A percentile compares a stretch with the other conserved stretches of the same genome.
phyloP scores from a whole-genome alignment of 2,888 invertebrate genomes.

The Serrognathus titanus region DNA sequence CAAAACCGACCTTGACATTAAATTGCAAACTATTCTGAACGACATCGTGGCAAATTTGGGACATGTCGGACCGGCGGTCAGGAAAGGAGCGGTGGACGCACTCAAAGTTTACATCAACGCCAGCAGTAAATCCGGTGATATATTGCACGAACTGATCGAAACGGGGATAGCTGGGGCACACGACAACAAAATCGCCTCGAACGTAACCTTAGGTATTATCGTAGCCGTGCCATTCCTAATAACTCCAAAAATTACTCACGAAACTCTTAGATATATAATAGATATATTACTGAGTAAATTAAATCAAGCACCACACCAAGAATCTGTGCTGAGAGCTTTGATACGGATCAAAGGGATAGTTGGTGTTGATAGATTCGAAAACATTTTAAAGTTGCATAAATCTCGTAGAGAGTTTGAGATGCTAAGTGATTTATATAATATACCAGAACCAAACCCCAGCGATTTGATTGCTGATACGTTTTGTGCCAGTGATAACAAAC shows the following conservation, averaged over 20 bases:
- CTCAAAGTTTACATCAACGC: constrained; percentile 69
- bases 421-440: constrained; percentile 60
- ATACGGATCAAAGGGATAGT: constrained; percentile 67
- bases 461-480: constrained; percentile 12
- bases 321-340: constrained; percentile 66
- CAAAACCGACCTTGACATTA: constrained; percentile 60
- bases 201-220: constrained; percentile 63
- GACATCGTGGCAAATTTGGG: constrained; percentile 77
- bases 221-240: constrained; percentile 63
- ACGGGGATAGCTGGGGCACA: constrained; percentile 62
- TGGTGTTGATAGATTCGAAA: constrained; percentile 63
- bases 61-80: constrained; percentile 74
- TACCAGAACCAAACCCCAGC: constrained; percentile 24
- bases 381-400: constrained; percentile 44
- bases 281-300: constrained; percentile 48
- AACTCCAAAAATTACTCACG: constrained; percentile 53
- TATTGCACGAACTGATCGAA: constrained; percentile 62
- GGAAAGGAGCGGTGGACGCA: constrained; percentile 76
- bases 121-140: constrained; percentile 64
- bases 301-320: constrained; percentile 54
- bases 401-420: constrained; percentile 57
- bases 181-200: constrained; percentile 54
- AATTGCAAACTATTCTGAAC: constrained; percentile 61
- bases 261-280: constrained; percentile 45
- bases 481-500: constrained; percentile 15